Evolutionary conservation across 2,797 vertebrate species (phyloP).

Genomic region (Diplodus puntazzo): DNA sequence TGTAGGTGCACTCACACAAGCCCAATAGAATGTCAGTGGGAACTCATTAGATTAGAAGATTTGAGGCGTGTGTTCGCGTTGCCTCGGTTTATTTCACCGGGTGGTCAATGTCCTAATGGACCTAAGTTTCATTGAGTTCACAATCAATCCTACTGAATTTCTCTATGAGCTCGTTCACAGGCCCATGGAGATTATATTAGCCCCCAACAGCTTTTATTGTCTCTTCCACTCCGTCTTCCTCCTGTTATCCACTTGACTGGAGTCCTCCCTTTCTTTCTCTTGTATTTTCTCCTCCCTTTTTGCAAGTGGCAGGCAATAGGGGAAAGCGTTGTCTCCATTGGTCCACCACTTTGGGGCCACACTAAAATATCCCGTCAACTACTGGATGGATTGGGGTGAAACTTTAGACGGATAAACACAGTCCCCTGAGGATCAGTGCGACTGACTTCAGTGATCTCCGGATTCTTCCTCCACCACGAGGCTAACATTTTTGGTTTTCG

Average conservation of each 20-base stretch:
- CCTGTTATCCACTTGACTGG: conserved; percentile 15
- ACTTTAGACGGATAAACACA: not conserved
- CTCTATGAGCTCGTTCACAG: conserved; percentile 23
- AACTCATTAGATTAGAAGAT: conserved; percentile 36
- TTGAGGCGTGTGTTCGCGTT: conserved; percentile 20
- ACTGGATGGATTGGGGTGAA: not conserved
- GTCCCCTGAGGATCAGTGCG: not conserved
- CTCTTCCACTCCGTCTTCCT: conserved; percentile 19
- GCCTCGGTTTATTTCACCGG: conserved; percentile 24
- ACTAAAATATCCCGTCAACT: not conserved
- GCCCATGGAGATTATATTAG: conserved; percentile 24
- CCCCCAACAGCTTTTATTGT: conserved; percentile 8
- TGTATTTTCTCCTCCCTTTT: not conserved
- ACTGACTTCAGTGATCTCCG: not conserved
- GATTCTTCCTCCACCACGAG: not conserved
- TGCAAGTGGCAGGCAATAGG: not conserved
- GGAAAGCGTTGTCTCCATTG: not conserved
- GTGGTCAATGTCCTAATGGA: conserved; percentile 52
- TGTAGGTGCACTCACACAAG: not conserved
- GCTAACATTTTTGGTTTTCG: not conserved
- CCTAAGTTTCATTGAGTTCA: conserved; percentile 28
- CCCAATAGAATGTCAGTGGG: conserved; percentile 19
- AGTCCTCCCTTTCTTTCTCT: not conserved
- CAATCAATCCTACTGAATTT: conserved; percentile 31
- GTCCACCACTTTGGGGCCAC: not conserved